Percentiles rank a stretch among this genome's conserved stretches.
These are phyloP conservation scores for Sparus aurata DNA, from an alignment of 2,797 vertebrate genomes.

Conservation along the genomic window DNA sequence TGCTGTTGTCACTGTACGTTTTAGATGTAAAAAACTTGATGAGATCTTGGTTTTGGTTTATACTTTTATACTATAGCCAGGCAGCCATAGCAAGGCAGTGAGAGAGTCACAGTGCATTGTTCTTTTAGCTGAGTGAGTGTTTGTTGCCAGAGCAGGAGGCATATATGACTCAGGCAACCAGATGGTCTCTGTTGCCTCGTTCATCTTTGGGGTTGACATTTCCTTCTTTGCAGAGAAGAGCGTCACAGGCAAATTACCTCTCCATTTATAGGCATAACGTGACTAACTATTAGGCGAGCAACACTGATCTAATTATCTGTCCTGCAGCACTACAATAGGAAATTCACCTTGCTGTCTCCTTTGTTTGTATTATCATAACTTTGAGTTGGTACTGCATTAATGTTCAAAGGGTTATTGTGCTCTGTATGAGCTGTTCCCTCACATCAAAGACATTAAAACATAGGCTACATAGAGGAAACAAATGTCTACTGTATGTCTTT, in stretches of 20 bases:
- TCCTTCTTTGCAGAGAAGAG: slow-evolving; percentile 48
- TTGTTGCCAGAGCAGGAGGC: slow-evolving; percentile 60
- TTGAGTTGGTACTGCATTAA: slow-evolving; percentile 8
- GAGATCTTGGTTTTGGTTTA: slow-evolving; percentile 1
- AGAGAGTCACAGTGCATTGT: slow-evolving; percentile 51
- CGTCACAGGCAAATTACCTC: slow-evolving; percentile 36
- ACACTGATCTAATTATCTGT: slow-evolving; percentile 27
- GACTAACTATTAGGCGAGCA: slow-evolving; percentile 31
- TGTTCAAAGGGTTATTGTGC: slow-evolving; percentile 29
- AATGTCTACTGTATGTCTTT: not conserved
- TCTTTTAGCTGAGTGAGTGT: slow-evolving; percentile 43
- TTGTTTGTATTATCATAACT: slow-evolving; percentile 24
- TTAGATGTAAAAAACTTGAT: not conserved
- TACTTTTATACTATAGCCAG: slow-evolving; percentile 5
- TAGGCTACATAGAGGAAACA: slow-evolving; percentile 3
- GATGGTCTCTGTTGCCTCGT: slow-evolving; percentile 73
- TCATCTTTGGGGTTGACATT: slow-evolving; percentile 66
- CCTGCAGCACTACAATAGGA: not conserved
- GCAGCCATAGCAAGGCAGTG: slow-evolving; percentile 28
- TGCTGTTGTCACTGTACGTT: not conserved
- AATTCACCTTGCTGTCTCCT: slow-evolving; percentile 21
- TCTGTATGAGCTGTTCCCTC: slow-evolving; percentile 10
- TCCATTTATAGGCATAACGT: slow-evolving; percentile 54
- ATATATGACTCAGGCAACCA: slow-evolving; percentile 70
- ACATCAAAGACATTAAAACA: slow-evolving; percentile 44